A percentile compares a stretch with the other conserved stretches of the same genome.
Conservation (phyloP, 2,113 vertebrate species). For the Colinus virginianus region DNA sequence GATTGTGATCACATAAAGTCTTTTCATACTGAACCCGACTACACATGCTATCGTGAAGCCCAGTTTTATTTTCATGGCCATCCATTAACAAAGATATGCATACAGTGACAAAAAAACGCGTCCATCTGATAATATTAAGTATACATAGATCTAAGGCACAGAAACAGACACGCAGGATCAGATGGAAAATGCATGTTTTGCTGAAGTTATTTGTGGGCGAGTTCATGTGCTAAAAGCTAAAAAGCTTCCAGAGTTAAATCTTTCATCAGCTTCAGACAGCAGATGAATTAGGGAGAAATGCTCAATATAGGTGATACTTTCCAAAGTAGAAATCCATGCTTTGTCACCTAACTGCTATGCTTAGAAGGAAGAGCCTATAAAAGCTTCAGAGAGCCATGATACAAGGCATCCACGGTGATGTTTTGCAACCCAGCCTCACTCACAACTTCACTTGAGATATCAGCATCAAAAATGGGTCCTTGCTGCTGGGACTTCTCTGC, state of each 20-base stretch:
- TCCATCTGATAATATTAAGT: background rate
- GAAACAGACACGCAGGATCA: background rate
- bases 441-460: background rate
- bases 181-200: slow-evolving; percentile 24
- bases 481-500: background rate
- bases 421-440: background rate
- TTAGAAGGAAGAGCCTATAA: background rate
- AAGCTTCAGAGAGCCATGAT: background rate
- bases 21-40: accelerated
- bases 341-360: background rate
- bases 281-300: slow-evolving; percentile 21
- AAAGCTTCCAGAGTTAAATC: slow-evolving; percentile 70
- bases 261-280: slow-evolving; percentile 68
- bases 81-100: too few relatives aligned
- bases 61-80: background rate
- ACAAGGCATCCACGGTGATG: background rate
- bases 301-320: slow-evolving; percentile 57
- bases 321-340: background rate
- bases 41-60: background rate
- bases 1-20: background rate
- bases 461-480: background rate
- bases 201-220: slow-evolving; percentile 50
- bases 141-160: background rate
- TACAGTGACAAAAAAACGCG: background rate
- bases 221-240: slow-evolving; percentile 52